Conservation (phyloP, 2,888 invertebrate genomes). For the Sinhomidia bicolor region DNA sequence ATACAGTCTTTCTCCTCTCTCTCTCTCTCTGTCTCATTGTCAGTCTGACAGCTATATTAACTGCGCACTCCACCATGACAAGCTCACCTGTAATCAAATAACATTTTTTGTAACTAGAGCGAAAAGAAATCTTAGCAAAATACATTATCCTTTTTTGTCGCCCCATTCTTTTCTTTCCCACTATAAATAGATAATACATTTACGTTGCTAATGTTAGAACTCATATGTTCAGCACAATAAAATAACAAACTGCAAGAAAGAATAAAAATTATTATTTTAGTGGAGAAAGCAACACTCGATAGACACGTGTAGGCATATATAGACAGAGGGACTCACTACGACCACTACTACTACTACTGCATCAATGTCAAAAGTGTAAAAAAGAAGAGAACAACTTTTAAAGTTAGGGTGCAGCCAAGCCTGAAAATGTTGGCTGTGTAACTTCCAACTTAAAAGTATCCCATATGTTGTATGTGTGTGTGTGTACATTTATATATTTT, state of each 20-base stretch:
- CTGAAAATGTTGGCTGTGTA: slow-evolving; percentile 39
- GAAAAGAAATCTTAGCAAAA: neutral
- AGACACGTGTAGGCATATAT: too few relatives aligned
- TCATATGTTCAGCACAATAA: too few relatives aligned
- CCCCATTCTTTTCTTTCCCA: slow-evolving; percentile 11
- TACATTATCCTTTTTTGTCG: neutral
- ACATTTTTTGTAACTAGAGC: neutral
- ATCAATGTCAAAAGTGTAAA: slow-evolving; percentile 3
- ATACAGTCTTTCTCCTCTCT: neutral
- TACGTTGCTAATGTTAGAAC: too few relatives aligned
- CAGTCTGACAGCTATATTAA: neutral
- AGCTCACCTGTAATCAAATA: slow-evolving; percentile 28
- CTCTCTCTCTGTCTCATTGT: neutral
- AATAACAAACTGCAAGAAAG: too few relatives aligned
- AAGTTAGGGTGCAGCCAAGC: slow-evolving; percentile 20
- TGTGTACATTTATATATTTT: neutral
- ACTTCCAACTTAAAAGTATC: too few relatives aligned
- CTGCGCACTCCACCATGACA: neutral
- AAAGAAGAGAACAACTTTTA: neutral
- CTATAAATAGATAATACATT: too few relatives aligned
- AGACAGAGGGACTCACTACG: neutral
- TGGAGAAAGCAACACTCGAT: too few relatives aligned
- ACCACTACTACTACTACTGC: neutral
- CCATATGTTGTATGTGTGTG: neutral
- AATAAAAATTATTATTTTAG: too few relatives aligned